These are phyloP conservation scores for Stigmatopora argus DNA, from an alignment of 2,113 vertebrate genomes.

Conservation along the genomic window DNA sequence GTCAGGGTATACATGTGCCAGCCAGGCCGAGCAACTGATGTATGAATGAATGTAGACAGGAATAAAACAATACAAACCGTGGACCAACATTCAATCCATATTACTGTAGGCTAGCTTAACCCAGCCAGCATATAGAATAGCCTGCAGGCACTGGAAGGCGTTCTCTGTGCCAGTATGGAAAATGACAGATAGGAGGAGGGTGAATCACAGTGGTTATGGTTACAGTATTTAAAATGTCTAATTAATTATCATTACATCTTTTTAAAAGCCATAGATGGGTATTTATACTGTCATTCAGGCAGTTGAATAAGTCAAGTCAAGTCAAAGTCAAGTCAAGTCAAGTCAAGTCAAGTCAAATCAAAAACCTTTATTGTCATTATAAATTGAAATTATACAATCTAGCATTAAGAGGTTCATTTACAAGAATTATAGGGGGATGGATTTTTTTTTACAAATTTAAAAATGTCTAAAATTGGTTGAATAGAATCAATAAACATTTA, in stretches of 20 bases:
- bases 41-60: constrained; percentile 24
- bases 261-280: neutral
- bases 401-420: too few species aligned
- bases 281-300: neutral
- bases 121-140: constrained; percentile 17
- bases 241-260: constrained; percentile 1
- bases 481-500: too few species aligned
- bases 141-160: constrained; percentile 34
- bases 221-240: constrained; percentile 16
- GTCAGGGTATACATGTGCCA: constrained; percentile 38
- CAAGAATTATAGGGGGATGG: too few species aligned
- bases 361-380: too few species aligned
- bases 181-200: constrained; percentile 46
- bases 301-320: too few species aligned
- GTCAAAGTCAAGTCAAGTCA: too few species aligned
- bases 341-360: too few species aligned
- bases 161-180: constrained; percentile 12
- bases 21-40: constrained; percentile 34
- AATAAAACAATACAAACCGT: constrained; percentile 17
- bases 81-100: constrained; percentile 35
- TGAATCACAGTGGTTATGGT: constrained; percentile 37
- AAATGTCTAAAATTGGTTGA: too few species aligned
- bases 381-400: too few species aligned
- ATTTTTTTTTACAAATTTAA: too few species aligned
- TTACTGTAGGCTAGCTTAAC: constrained; percentile 20